Conservation (phyloP, 2,797 vertebrate genomes). For the Zenarchopterus dispar region DNA sequence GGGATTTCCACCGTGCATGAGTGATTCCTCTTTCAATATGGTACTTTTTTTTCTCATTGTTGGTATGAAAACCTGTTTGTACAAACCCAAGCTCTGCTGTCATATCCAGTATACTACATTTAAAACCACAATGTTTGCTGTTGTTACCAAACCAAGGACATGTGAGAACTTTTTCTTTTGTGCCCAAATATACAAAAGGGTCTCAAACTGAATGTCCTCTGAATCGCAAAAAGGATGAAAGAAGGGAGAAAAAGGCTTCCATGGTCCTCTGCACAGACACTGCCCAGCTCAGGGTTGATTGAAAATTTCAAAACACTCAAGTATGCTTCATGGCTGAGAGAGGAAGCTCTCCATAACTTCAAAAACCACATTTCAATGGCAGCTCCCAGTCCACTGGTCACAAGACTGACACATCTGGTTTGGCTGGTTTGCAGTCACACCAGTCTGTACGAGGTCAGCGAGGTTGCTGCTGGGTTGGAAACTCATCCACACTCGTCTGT, state of each 20-base stretch:
- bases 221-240: constrained; percentile 29
- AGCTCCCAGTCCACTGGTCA: constrained; percentile 54
- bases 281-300: constrained; percentile 17
- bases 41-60: neutral
- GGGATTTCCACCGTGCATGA: no score
- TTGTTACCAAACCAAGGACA: neutral
- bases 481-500: constrained; percentile 7
- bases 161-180: neutral
- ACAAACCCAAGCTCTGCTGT: neutral
- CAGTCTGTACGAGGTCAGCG: constrained; percentile 38
- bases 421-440: constrained; percentile 50
- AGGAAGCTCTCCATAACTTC: constrained; percentile 41
- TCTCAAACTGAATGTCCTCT: neutral
- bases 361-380: constrained; percentile 55
- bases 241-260: constrained; percentile 1
- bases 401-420: constrained; percentile 51
- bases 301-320: constrained; percentile 31
- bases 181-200: neutral
- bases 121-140: neutral
- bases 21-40: neutral
- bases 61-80: neutral
- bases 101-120: neutral
- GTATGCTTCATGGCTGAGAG: constrained; percentile 30
- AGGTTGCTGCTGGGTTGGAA: constrained; percentile 43
- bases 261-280: neutral